Evolutionary conservation across 2,797 vertebrate genomes (phyloP), one percentile per base, ranked within the genome.

Genomic region (Characodon lateralis): DNA sequence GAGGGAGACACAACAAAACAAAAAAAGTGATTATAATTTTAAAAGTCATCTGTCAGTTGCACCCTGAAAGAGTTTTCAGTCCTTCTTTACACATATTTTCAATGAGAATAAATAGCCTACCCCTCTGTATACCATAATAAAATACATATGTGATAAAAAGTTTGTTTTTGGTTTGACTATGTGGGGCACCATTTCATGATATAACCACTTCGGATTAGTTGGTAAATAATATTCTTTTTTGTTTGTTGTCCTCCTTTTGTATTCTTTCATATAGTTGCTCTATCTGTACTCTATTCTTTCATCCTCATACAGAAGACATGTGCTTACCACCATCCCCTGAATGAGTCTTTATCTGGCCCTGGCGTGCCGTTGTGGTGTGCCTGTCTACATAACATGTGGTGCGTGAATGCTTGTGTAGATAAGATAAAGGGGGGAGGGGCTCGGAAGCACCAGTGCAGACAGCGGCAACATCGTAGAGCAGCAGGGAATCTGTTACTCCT

Each of bases 401-500:
- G 88, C 82, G 75, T 83, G 85, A 90, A 85, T 81, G 83, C 71
- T 77, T 31, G 72, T 12, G 46, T 16, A 89, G 90, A 93, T 87
- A 86, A 91, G 90, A 90, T 91, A 92, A 88, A 79, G 80, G 83
- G 59, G 74, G 76, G 73, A 69, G 76, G 74, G 75, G 83, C 71
- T 35, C 78, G 87, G 85, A 85, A 85, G 89, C 88, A 81, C 35
- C 66, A 1, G 65, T 22, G 79, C 78, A 82, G 82, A 80, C 85
- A 79, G 68, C 26, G 79, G 65, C 18, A 1, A 31, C 16, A 72
- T 77, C 59, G 81, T 71, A n/a, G 83, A 71, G 81, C 81, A 86
- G 83, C 88, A 71, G 78, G 77, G 87, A 86, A 83, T 92, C 80
- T 87, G 88, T 83, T 89, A 74, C 74, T 79, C 46, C 86, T 88